Evolutionary conservation across 2,113 vertebrate genomes (phyloP).

Genomic region (Plecturocebus donacophilus): DNA sequence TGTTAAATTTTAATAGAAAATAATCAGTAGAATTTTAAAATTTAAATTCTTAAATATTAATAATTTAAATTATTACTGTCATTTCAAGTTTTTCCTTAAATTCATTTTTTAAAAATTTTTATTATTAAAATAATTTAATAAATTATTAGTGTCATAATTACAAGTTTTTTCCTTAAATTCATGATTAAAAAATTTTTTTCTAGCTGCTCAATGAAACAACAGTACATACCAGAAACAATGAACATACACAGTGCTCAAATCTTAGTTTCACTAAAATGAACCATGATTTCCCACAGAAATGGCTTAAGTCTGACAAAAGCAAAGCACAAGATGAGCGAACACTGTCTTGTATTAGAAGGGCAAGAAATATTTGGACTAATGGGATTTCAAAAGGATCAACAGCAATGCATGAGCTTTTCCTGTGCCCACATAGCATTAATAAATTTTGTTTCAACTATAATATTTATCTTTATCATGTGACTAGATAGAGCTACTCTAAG

Average conservation of each 20-base stretch:
- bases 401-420: not conserved
- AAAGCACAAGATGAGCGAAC: not conserved
- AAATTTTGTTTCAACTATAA: not conserved
- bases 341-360: not conserved
- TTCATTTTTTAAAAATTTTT: too few relatives aligned
- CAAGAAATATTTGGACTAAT: not conserved
- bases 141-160: not conserved
- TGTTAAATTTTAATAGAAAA: not conserved
- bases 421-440: not conserved
- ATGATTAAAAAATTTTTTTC: not conserved
- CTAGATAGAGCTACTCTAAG: not conserved
- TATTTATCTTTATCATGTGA: not conserved
- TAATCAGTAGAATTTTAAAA: not conserved
- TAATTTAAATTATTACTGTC: too few relatives aligned
- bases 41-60: too few relatives aligned
- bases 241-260: not conserved
- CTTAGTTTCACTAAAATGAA: not conserved
- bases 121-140: too few relatives aligned
- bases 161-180: not conserved
- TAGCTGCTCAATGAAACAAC: not conserved
- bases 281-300: not conserved
- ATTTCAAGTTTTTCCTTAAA: too few relatives aligned
- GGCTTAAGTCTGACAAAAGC: not conserved
- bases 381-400: not conserved
- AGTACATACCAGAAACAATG: not conserved